Percentiles rank a stretch among this genome's conserved stretches.
These are phyloP conservation scores for Hemibagrus wyckioides DNA, from an alignment of 2,113 vertebrate genomes.

Conservation along the genomic window DNA sequence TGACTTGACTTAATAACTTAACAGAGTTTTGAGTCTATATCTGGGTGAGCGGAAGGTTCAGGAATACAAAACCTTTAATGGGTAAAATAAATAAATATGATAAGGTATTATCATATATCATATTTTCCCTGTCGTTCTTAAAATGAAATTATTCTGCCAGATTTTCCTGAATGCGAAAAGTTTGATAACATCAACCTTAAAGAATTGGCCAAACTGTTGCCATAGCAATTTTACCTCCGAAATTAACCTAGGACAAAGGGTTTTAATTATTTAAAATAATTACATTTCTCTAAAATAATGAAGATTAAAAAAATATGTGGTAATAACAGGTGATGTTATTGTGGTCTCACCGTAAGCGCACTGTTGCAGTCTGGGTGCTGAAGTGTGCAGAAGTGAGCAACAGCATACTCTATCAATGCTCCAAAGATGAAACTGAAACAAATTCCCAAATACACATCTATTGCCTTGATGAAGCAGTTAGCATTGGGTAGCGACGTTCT, in stretches of 20 bases:
- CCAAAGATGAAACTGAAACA: constrained; percentile 93
- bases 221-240: not conserved
- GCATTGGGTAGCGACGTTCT: constrained; percentile 85
- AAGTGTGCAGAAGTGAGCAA: constrained; percentile 87
- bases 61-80: not conserved
- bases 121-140: not conserved
- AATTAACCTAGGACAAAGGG: not conserved
- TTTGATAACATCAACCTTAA: not conserved
- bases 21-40: not conserved
- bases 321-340: not conserved
- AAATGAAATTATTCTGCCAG: not conserved
- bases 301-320: not conserved
- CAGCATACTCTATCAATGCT: constrained; percentile 85
- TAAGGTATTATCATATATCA: not conserved
- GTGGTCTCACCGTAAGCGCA: constrained; percentile 69
- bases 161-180: not conserved
- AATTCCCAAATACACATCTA: constrained; percentile 86
- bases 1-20: not conserved
- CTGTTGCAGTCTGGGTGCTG: constrained; percentile 65
- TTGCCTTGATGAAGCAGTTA: constrained; percentile 91
- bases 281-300: not conserved
- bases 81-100: not conserved
- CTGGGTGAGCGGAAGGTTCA: not conserved
- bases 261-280: not conserved
- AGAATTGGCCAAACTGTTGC: not conserved